Evolutionary conservation across 2,797 vertebrate genomes (phyloP).

Genomic region (Hemibagrus guttatus): DNA sequence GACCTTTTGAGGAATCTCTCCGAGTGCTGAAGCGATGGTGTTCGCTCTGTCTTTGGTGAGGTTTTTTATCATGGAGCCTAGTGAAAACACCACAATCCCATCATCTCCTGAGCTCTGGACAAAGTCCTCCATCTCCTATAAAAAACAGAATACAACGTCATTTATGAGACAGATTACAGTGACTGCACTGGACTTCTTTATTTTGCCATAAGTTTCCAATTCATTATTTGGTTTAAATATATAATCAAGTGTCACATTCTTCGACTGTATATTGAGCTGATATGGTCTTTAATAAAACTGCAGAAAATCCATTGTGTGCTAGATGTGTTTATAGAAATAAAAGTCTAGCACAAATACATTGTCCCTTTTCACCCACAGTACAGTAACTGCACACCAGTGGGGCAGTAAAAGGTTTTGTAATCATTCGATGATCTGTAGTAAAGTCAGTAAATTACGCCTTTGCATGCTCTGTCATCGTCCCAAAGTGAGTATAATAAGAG

Average conservation of each 20-base stretch:
- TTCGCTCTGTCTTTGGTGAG: slow-evolving; percentile 76
- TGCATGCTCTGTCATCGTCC: too few relatives aligned
- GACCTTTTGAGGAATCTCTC: slow-evolving; percentile 86
- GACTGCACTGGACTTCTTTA: too few relatives aligned
- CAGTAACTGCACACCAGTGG: neutral
- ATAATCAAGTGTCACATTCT: neutral
- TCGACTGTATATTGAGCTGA: neutral
- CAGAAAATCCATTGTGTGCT: too few relatives aligned
- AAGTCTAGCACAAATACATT: neutral
- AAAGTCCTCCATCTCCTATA: slow-evolving; percentile 84
- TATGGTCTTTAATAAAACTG: neutral
- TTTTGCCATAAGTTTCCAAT: neutral
- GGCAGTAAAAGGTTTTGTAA: neutral
- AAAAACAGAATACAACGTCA: neutral
- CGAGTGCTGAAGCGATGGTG: slow-evolving; percentile 77
- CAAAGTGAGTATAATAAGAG: too few relatives aligned
- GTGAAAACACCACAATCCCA: slow-evolving; percentile 82
- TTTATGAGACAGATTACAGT: neutral
- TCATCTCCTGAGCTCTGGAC: slow-evolving; percentile 83
- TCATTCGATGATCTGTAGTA: neutral
- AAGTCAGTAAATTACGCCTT: neutral
- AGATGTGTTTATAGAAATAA: too few relatives aligned
- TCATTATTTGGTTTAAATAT: neutral
- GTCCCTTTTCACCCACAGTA: neutral
- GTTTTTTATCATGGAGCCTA: slow-evolving; percentile 83